Conservation (phyloP, 2,888 invertebrate genomes). For the Heliconius cydno region DNA sequence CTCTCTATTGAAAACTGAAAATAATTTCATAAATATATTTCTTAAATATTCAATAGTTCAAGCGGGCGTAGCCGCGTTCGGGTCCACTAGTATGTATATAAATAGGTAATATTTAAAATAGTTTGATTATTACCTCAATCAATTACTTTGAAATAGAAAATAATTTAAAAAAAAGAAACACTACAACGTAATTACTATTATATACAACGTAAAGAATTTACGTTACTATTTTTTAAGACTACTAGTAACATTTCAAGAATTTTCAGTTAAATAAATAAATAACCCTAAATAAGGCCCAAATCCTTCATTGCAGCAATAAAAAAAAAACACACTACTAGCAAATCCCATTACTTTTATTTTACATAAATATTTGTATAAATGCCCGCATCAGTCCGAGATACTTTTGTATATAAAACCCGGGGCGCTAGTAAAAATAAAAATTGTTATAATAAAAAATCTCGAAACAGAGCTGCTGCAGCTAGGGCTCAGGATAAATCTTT, state of each 20-base stretch:
- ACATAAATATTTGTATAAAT: constrained; percentile 9
- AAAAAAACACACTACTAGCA: constrained; percentile 11
- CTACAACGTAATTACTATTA: too few species aligned
- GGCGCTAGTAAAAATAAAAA: constrained; percentile 13
- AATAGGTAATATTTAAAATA: too few species aligned
- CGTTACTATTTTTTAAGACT: too few species aligned
- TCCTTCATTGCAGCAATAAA: background rate
- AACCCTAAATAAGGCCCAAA: background rate
- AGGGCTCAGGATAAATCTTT: constrained; percentile 23
- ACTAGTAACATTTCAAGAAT: background rate
- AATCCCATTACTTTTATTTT: constrained; percentile 9
- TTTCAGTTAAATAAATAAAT: background rate
- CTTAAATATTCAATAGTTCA: too few species aligned
- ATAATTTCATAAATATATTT: too few species aligned
- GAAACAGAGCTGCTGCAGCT: background rate
- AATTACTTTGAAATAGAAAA: too few species aligned
- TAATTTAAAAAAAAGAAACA: too few species aligned
- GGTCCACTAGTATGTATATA: too few species aligned
- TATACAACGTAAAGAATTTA: too few species aligned
- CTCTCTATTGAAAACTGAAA: too few species aligned
- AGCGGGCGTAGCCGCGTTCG: too few species aligned
- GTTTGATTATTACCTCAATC: too few species aligned
- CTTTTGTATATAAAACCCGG: background rate
- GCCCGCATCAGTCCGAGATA: background rate
- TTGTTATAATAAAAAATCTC: constrained; percentile 19